Base-by-base conservation (phyloP, 2,113 vertebrate genomes). In the Macquaria australasica region DNA sequence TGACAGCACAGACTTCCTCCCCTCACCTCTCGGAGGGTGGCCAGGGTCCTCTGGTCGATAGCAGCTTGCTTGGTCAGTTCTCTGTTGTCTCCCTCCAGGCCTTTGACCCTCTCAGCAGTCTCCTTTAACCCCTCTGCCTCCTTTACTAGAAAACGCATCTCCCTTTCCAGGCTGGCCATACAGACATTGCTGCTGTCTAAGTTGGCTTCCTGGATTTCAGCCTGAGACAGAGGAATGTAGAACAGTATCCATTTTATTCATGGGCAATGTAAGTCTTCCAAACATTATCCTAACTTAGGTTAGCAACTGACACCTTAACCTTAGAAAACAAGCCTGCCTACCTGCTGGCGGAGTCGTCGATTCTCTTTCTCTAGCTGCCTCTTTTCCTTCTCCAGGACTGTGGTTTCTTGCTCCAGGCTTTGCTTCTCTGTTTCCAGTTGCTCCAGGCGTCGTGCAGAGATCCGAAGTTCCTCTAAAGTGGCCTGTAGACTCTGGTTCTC, bases 71-170 rank as follows among this genome's bases (percentile, higher is more conserved):
- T 97, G 89, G 94, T 91, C 87, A 98, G 96, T 88, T 99, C 97
- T 93, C 97, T 96, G 91, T 97, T 97, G 81, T 98, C 97, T 86
- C 95, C 96, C 93, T 99, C 98, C 84, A 98, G 95, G 79, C 96
- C 96, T 93, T 97, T 97, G 74, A 97, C 95, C 83, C 96, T 97
- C 91, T 88, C 93, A 63, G 96, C 96, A 0, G 96, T 96, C 34
- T 99, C 97, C 84, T 93, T 92, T 83, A 96, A 96, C 28, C 92
- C 95, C 81, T 96, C 95, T 82, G 97, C 91, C 93, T 99, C 98
- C 89, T 96, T 97, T 71, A 97, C 95, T 56, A 97, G 92, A 0
- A 92, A 92, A 15, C 95, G 96, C 88, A 95, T 96, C 93, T 99
- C 97, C 86, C 96, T 97, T 92, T 98, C 97, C 20, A 96, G 93